Evolutionary conservation across 2,113 vertebrate species (phyloP), one percentile per base, ranked within the genome.

Genomic region (Leucoraja erinaceus): DNA sequence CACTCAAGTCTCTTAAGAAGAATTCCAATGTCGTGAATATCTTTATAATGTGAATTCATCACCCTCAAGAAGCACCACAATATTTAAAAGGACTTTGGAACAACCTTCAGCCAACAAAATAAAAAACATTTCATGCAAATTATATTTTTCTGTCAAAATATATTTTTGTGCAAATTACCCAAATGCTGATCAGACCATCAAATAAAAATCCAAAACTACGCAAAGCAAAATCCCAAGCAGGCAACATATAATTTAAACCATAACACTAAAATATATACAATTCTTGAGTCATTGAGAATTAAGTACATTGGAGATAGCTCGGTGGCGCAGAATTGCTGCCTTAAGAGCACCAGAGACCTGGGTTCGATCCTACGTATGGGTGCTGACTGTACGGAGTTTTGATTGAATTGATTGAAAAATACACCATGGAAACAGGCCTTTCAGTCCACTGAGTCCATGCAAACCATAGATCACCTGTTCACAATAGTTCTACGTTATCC

Each of bases 151-250:
- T 56, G 25, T 56, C 83, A 86, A 63, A 63, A 63, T 31, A 61
- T 86, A 14, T n/a, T 18, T 66, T 66, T 31, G 56, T 61, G 28
- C 28, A 88, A 16, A 66, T 16, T 88, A 63, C 20, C 25, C 83
- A 88, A 88, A 88, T 88, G 63, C 16, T 88, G 59, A 88, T 63
- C 14, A 16, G 28, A 88, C 28, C 31, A 88, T 63, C 83, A 88
- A 63, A 88, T 63, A 5, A 88, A 63, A 31, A 54, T 56, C 22
- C 81, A 84, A 54, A 84, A 9, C 56, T 84, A 10, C 59, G 54
- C 22, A 84, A 59, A 84, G 56, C 81, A 63, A 63, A 88, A 88
- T 7, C 28, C 56, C 11, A 61, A 22, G 31, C 28, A 88, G 63
- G 63, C 59, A 63, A 88, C 63, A 63, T 63, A 88, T 6, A n/a